Conservation (phyloP, 2,113 vertebrate genomes). For the Osmerus mordax region DNA sequence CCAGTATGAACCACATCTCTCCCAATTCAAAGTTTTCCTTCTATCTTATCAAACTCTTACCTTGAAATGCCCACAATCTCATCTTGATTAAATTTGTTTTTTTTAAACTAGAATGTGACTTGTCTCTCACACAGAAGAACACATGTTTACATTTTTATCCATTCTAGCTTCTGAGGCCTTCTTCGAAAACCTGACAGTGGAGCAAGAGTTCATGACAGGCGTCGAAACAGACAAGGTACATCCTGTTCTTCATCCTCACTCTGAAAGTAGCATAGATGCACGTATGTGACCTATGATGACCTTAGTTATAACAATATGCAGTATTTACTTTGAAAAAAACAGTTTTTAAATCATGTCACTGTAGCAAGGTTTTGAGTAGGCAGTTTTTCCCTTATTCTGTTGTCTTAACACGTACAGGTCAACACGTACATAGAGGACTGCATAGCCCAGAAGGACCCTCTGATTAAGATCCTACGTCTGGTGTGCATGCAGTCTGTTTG, state of each 20-base stretch:
- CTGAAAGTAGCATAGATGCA: not conserved
- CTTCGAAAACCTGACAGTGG: constrained; percentile 96
- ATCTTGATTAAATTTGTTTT: not conserved
- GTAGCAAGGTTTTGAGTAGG: too few relatives aligned
- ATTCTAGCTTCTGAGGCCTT: constrained; percentile 92
- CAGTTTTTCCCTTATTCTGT: not conserved
- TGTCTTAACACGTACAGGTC: constrained; percentile 56
- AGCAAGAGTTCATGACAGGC: constrained; percentile 99
- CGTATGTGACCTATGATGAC: not conserved
- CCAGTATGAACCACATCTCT: constrained; percentile 75
- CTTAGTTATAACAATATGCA: too few relatives aligned
- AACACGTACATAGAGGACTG: constrained; percentile 93
- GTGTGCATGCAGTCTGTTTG: constrained; percentile 94
- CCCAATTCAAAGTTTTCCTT: not conserved
- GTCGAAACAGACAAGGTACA: constrained; percentile 95
- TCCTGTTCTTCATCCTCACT: not conserved
- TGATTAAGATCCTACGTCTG: constrained; percentile 90
- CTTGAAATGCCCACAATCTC: not conserved
- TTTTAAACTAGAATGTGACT: not conserved
- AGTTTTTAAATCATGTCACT: too few relatives aligned
- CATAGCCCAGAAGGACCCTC: constrained; percentile 88
- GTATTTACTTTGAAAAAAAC: too few relatives aligned
- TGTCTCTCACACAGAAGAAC: not conserved
- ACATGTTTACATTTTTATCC: constrained; percentile 6
- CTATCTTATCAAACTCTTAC: not conserved